phyloP scores from a whole-genome alignment of 2,888 invertebrate species.

The Gymnoscelis rufifasciata region DNA sequence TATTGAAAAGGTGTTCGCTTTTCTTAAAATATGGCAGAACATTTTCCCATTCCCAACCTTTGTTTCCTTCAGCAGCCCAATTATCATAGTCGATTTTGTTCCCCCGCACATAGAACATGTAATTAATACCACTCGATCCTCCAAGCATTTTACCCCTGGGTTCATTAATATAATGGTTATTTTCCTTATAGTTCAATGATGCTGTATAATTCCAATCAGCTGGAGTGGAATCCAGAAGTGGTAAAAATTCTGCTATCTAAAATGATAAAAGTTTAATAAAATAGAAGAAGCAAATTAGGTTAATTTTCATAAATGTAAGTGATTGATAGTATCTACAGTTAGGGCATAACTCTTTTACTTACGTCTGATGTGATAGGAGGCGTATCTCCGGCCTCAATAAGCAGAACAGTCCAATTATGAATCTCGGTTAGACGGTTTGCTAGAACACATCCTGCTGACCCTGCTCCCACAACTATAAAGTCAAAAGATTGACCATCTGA shows the following conservation, averaged over 20 bases:
- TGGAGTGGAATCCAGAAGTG: constrained; percentile 24
- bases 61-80: constrained; percentile 75
- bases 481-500: constrained; percentile 49
- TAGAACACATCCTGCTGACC: constrained; percentile 38
- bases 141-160: constrained; percentile 82
- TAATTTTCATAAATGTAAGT: too few species aligned
- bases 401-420: constrained; percentile 33
- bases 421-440: constrained; percentile 40
- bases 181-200: not conserved
- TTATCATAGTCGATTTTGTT: constrained; percentile 80
- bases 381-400: constrained; percentile 38
- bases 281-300: too few species aligned
- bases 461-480: constrained; percentile 41
- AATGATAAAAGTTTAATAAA: constrained; percentile 17
- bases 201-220: constrained; percentile 35
- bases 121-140: constrained; percentile 81
- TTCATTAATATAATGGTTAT: constrained; percentile 31
- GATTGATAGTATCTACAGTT: too few species aligned
- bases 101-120: constrained; percentile 82
- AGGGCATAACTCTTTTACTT: too few species aligned
- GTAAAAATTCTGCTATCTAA: constrained; percentile 38
- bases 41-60: constrained; percentile 43
- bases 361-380: constrained; percentile 42
- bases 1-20: constrained; percentile 27
- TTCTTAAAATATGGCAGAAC: constrained; percentile 40